Evolutionary conservation across 2,888 invertebrate species (phyloP).

Genomic region (Callimorpha dominula): DNA sequence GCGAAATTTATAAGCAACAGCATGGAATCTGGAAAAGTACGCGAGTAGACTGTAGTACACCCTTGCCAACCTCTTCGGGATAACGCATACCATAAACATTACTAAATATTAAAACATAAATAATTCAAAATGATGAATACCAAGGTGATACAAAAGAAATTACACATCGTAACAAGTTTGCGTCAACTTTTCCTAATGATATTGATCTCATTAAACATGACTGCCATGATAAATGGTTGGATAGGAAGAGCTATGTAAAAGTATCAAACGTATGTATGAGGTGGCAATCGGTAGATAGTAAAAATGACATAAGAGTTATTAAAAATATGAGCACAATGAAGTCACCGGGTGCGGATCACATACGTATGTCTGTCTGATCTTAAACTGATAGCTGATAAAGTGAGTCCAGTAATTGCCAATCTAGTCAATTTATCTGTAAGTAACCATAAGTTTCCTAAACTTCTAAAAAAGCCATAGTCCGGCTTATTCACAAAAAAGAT

Average conservation of each 20-base stretch:
- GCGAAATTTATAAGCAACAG: no score
- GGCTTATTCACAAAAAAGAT: no score
- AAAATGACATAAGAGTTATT: background rate
- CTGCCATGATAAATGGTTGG: background rate
- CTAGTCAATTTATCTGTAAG: no score
- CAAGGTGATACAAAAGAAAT: slow-evolving; percentile 2
- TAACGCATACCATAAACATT: no score
- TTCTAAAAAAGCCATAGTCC: no score
- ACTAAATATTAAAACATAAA: no score
- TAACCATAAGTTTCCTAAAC: no score
- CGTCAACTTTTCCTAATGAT: background rate
- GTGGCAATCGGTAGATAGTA: no score
- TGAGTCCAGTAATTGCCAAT: slow-evolving; percentile 5
- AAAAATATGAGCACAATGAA: background rate
- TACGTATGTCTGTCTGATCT: slow-evolving; percentile 5
- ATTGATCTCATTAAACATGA: background rate
- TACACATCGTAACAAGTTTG: background rate
- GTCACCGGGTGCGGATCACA: background rate
- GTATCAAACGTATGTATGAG: background rate
- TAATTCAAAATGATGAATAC: no score
- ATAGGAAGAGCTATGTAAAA: background rate
- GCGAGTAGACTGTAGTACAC: no score
- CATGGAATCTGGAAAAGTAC: no score
- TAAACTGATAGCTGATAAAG: background rate
- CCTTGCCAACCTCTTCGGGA: no score